Evolutionary conservation across 2,888 invertebrate species (phyloP), one percentile per base, ranked within the genome.

Genomic region (Resseliella maxima): DNA sequence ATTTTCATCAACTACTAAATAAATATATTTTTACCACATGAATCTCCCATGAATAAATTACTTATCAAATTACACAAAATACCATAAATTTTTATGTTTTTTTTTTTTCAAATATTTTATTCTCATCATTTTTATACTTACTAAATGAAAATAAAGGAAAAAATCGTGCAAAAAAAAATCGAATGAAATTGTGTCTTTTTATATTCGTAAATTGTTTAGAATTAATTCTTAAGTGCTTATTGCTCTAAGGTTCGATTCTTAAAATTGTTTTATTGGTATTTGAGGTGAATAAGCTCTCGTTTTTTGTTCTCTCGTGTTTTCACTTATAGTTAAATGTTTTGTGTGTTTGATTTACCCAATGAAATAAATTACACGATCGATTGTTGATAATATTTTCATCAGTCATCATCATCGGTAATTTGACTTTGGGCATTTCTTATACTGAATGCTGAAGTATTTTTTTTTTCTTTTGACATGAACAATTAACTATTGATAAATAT

Each of bases 221-320:
- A 15, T 59, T 31, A 72, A 31, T 72, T 15, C 8, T 27, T 18
- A 12, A n/a, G n/a, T n/a, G n/a, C n/a, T n/a, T n/a, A n/a, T n/a
- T n/a, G n/a, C n/a, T n/a, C n/a, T n/a, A n/a, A n/a, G 59, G 31
- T 72, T 72, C 31, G 31, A 72, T 72, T 72, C 72, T 72, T 72
- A 72, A 72, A 31, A 31, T 35, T 72, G 72, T 31, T 72, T 35
- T 72, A 72, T 72, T 72, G 72, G 72, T 72, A 31, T 72, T 41
- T 31, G 72, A 31, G 31, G 72, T 35, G 72, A 31, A 72, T n/a
- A 72, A 72, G 72, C 72, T 72, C 72, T 59, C 21, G 27, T 31
- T 31, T 21, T 31, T 31, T 15, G 21, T 31, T 72, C 10, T 15
- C 31, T 31, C 15, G n/a, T 24, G 12, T 31, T 31, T 31, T 59